phyloP scores from a whole-genome alignment of 2,888 invertebrate genomes.

The Digitonthophagus gazella region DNA sequence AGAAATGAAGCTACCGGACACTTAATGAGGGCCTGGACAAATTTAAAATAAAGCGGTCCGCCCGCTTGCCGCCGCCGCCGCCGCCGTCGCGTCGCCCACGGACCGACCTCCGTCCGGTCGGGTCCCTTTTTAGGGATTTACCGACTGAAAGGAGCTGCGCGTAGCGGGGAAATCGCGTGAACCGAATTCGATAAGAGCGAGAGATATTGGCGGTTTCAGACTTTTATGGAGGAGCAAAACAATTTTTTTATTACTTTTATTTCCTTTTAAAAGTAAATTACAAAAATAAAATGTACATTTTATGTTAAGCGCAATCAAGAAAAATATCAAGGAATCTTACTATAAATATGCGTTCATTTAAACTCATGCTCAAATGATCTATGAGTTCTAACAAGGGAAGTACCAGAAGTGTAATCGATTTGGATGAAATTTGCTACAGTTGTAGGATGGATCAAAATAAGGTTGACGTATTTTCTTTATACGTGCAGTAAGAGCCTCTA shows the following conservation, averaged over 20 bases:
- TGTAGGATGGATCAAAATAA: too few relatives aligned
- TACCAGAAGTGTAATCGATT: too few relatives aligned
- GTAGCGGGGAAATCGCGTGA: neutral
- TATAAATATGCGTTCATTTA: too few relatives aligned
- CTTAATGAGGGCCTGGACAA: slow-evolving; percentile 47
- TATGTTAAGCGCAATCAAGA: too few relatives aligned
- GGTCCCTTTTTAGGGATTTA: neutral
- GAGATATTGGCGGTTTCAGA: neutral
- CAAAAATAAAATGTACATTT: too few relatives aligned
- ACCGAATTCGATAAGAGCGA: neutral
- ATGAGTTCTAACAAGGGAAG: too few relatives aligned
- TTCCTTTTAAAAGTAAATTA: neutral
- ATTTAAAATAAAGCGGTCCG: slow-evolving; percentile 39
- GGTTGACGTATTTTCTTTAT: too few relatives aligned
- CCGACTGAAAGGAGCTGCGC: neutral
- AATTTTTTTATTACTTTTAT: neutral
- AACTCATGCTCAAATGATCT: too few relatives aligned
- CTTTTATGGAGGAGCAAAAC: neutral
- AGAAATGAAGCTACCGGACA: slow-evolving; percentile 51
- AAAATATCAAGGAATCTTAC: too few relatives aligned
- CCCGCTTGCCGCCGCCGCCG: neutral
- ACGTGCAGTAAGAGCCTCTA: too few relatives aligned
- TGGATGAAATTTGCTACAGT: too few relatives aligned
- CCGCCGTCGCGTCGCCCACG: slow-evolving; percentile 7
- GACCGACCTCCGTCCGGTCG: neutral